Evolutionary conservation across 2,888 invertebrate species (phyloP).

Genomic region (Coecobrya sp.): DNA sequence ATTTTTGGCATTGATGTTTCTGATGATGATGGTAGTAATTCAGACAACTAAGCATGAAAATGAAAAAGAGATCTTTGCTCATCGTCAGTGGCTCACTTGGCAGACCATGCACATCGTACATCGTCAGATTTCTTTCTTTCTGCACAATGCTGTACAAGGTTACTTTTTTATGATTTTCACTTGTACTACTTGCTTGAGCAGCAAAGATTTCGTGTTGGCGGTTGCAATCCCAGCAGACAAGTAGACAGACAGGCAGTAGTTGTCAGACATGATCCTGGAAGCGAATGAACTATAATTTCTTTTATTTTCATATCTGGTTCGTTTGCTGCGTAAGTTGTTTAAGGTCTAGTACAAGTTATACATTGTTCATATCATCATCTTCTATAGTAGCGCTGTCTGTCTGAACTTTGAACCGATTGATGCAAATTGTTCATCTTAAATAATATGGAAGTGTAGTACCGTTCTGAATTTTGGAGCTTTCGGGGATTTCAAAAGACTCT

Average conservation of each 20-base stretch:
- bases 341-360: too few species aligned
- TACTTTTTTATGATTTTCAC: background rate
- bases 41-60: background rate
- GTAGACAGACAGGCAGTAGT: background rate
- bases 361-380: background rate
- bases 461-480: background rate
- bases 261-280: background rate
- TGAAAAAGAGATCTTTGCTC: background rate
- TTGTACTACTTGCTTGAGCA: background rate
- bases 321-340: too few species aligned
- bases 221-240: conserved; percentile 16
- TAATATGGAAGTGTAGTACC: background rate
- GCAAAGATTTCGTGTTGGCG: background rate
- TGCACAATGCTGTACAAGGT: background rate
- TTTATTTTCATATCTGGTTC: background rate
- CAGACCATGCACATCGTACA: background rate
- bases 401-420: background rate
- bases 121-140: background rate
- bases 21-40: background rate
- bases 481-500: background rate
- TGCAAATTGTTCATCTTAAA: background rate
- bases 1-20: background rate
- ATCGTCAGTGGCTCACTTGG: too few species aligned
- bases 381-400: background rate
- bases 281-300: background rate